These are phyloP conservation scores for Drosophila willistoni DNA, from an alignment of 1,140 invertebrate species.

Conservation along the genomic window DNA sequence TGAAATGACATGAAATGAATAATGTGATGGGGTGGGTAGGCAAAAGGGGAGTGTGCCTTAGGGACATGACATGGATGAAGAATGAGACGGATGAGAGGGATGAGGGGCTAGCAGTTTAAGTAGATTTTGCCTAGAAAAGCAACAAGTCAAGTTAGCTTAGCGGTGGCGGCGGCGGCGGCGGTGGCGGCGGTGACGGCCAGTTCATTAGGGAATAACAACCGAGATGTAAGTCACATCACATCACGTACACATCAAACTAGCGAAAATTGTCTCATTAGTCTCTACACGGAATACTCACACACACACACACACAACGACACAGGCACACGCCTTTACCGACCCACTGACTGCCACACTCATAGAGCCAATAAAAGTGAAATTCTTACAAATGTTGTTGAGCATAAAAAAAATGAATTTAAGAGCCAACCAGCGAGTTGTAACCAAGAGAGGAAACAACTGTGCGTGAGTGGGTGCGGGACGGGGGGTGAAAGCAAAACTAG, in stretches of 20 bases:
- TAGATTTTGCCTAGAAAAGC: constrained; percentile 37
- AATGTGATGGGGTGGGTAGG: not conserved
- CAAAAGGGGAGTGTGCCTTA: not conserved
- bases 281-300: constrained; percentile 31
- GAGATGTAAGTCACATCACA: constrained; percentile 52
- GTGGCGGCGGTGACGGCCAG: constrained; percentile 30
- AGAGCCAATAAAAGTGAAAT: constrained; percentile 6
- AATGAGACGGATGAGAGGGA: too few species aligned
- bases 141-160: constrained; percentile 51
- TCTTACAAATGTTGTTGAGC: constrained; percentile 12
- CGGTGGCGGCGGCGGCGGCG: not conserved
- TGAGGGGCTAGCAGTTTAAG: not conserved
- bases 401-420: constrained; percentile 4
- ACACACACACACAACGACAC: not conserved
- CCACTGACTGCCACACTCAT: not conserved
- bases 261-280: constrained; percentile 75
- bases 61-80: not conserved
- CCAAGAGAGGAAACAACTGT: not conserved
- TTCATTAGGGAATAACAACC: constrained; percentile 65
- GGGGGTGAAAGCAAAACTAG: not conserved
- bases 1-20: constrained; percentile 43
- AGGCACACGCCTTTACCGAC: not conserved
- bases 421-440: not conserved
- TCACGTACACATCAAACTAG: constrained; percentile 45
- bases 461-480: too few species aligned